These are phyloP conservation scores for Mesorhabditis sp. DNA, from an alignment of 2,888 invertebrate genomes.

Conservation along the genomic window DNA sequence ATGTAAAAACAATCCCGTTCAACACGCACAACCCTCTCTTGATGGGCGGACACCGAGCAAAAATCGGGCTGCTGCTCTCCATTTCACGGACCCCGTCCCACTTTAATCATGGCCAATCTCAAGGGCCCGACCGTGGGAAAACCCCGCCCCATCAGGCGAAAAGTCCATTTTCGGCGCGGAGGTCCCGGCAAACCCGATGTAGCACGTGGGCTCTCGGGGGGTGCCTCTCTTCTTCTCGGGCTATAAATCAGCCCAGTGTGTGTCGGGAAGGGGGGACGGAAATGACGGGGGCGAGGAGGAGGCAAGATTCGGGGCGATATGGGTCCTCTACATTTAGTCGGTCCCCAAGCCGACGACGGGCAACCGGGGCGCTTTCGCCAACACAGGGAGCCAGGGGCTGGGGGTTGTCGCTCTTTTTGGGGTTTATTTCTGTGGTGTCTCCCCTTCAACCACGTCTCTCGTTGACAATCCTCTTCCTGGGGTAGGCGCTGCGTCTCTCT, in stretches of 20 bases:
- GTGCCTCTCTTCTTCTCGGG: background rate
- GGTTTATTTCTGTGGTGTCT: background rate
- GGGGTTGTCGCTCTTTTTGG: too few relatives aligned
- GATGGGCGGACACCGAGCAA: too few relatives aligned
- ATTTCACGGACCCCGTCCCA: background rate
- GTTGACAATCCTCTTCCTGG: too few relatives aligned
- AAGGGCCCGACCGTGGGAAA: background rate
- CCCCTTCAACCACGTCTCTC: too few relatives aligned
- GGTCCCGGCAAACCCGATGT: too few relatives aligned
- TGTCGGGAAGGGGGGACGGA: background rate
- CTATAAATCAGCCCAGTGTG: background rate
- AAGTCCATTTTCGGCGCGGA: background rate
- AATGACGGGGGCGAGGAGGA: background rate
- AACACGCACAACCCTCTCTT: too few relatives aligned
- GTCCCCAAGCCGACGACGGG: background rate
- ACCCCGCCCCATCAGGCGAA: background rate
- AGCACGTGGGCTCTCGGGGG: too few relatives aligned
- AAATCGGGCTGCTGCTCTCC: too few relatives aligned
- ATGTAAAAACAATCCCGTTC: too few relatives aligned
- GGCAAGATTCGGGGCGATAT: constrained; percentile 3
- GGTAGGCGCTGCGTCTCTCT: too few relatives aligned
- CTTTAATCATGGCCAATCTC: background rate
- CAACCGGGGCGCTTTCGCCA: background rate
- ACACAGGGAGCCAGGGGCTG: background rate
- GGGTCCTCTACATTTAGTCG: constrained; percentile 5